Base-by-base conservation (phyloP, 2,113 vertebrate genomes). In the Chaetodon auriga region DNA sequence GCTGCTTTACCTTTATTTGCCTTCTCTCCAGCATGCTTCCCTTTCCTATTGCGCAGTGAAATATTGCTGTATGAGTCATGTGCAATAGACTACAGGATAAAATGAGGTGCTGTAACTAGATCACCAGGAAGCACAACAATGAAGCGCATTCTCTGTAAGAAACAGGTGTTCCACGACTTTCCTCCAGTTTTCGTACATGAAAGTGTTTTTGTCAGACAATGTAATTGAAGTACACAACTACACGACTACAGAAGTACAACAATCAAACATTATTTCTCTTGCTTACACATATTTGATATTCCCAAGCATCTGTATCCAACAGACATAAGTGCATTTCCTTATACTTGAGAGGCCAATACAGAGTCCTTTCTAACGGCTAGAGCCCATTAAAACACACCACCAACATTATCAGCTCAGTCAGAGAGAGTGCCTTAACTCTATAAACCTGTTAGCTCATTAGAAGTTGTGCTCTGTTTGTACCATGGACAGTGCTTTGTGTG, bases 381-480 rank as follows among this genome's bases (percentile, higher is more conserved):
- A 93, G 84, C 82, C 75, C 68, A 93, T 95, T 94, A 93, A 95
- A 94, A 89, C 85, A 83, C 78, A 61, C 89, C 77, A 15, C 13
- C 82, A 84, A 87, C 88, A 84, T 89, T 66, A 92, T 84, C 84
- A 87, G 91, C 90, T 92, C 86, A 88, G 90, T 64, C 46, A 81
- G 78, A 75, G 38, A 68, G 82, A 93, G 90, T 72, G 60, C 75
- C 83, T 94, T 92, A 93, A 87, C 61, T 68, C 78, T 63, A 82
- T 92, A 92, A 94, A 92, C 90, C 71, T 68, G 89, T 95, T 94
- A 93, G 66, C 87, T 88, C 76, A 86, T 93, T 89, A 92, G 55
- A 80, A 60, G 66, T 81, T 68, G 57, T 58, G 49, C 15, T 83
- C 10, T 0, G 53, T 80, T 82, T 77, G 55, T 68, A 62, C 60